phyloP scores from a whole-genome alignment of 2,113 vertebrate genomes.

The Aepyceros melampus region DNA sequence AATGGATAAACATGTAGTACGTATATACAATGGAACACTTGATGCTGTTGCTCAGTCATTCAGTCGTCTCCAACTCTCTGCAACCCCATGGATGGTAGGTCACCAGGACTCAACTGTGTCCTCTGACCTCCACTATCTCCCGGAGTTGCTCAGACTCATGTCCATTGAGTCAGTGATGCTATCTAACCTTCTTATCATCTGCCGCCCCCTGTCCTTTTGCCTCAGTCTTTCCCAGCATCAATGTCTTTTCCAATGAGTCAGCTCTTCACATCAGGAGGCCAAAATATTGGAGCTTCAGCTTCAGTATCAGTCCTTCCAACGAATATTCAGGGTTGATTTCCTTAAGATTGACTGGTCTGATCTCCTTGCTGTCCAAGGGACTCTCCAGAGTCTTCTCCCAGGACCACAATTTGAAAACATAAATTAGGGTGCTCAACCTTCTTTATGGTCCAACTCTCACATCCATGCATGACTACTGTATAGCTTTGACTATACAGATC shows the following conservation, averaged over 20 bases:
- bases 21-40: background rate
- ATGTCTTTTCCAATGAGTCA: background rate
- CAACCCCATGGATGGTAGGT: background rate
- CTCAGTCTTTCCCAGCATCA: background rate
- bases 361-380: background rate
- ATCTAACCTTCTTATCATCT: background rate
- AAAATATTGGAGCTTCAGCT: background rate
- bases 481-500: background rate
- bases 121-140: background rate
- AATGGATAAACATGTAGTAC: background rate
- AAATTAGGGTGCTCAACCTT: background rate
- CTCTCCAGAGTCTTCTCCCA: background rate
- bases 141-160: background rate
- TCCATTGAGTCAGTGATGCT: background rate
- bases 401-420: background rate
- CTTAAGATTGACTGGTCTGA: background rate
- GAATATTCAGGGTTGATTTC: background rate
- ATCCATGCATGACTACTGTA: background rate
- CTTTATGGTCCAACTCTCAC: background rate
- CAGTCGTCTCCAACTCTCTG: rapidly evolving
- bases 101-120: background rate
- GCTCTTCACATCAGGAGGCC: rapidly evolving
- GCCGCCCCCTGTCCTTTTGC: background rate
- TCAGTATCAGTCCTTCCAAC: background rate
- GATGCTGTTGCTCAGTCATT: background rate